Base-by-base conservation (phyloP, 1,140 invertebrate genomes). In the Daktulosphaira vitifoliae region DNA sequence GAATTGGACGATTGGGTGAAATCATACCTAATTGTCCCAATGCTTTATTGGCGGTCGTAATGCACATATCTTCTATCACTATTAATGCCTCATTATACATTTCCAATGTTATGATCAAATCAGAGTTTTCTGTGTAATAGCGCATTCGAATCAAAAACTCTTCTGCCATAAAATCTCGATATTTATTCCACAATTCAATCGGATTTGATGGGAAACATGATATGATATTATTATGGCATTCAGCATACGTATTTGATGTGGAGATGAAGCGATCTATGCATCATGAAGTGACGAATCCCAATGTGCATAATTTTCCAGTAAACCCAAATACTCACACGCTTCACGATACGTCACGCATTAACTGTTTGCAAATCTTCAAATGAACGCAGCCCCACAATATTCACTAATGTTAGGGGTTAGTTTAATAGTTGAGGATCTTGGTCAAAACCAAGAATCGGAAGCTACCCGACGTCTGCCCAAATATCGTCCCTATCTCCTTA, bases 351-450 rank as follows among this genome's bases (percentile, higher is more conserved):
- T 37, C 33, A 37, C 33, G 33, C 72, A 66, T 76, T 49, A 42
- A 75, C 68, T 52, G 70, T 77, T 70, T 69, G 70, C 29, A 78
- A 68, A 68, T 71, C 66, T 66, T 70, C 67, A 71, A 76, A 78
- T 59, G 67, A 73, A 48, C 51, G 74, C n/a, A 76, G 73, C 29
- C 76, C 76, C 68, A 52, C n/a, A n/a, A n/a, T n/a, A n/a, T n/a
- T 70, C 69, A 79, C 67, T 68, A 73, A 65, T 69, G 71, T 50
- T 69, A 79, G 71, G 53, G 78, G 69, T n/a, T n/a, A n/a, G n/a
- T n/a, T n/a, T n/a, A n/a, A n/a, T n/a, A n/a, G n/a, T n/a, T n/a
- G n/a, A n/a, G n/a, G n/a, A n/a, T n/a, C n/a, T n/a, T n/a, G n/a
- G n/a, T n/a, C n/a, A n/a, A n/a, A n/a, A n/a, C n/a, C n/a, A n/a